Evolutionary conservation across 1,140 invertebrate species (phyloP), one percentile per base, ranked within the genome.

Genomic region (Stenopsyche tienmushanensis): DNA sequence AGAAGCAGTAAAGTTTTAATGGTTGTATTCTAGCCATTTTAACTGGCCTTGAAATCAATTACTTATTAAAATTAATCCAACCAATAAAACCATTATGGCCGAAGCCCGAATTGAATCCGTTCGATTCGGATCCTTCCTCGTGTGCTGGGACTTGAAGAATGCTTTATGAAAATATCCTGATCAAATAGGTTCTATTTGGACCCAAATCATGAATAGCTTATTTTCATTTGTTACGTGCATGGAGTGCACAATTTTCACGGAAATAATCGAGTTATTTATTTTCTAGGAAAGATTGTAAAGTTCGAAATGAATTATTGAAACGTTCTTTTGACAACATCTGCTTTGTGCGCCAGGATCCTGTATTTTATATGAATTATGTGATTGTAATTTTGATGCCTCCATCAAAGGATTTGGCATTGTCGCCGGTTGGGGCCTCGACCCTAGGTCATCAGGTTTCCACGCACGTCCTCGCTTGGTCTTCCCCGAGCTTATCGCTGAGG

Each of bases 391-490:
- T 55, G 64, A 55, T 66, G 64, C 20, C 45, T 62, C 50, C 57
- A 62, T 66, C 64, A 66, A 60, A 66, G 64, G 64, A 60, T 62
- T 62, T 44, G 26, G 47, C 13, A 62, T 60, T 66, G 50, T 66
- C 58, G 64, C 21, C 41, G 13, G 39, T 21, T 8, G 10, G 10
- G 7, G 3, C 18, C 45, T 49, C 45, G 24, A 50, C 24, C 44
- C 41, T 29, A 13, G 47, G 39, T 60, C 54, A 64, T 68, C 66
- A 64, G 57, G 15, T 50, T 65, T 65, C 67, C 7, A 50, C n/a
- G 52, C 67, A 69, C 67, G 67, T 69, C 29, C 34, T 25, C 25
- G 34, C 24, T 64, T 60, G 65, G 65, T 66, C 60, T 67, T 58
- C 53, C 17, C 45, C 9, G 2, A 29, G 62, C 55, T 65, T 69